Evolutionary conservation across 1,140 invertebrate species (phyloP).

Genomic region (Drosophila cardini): DNA sequence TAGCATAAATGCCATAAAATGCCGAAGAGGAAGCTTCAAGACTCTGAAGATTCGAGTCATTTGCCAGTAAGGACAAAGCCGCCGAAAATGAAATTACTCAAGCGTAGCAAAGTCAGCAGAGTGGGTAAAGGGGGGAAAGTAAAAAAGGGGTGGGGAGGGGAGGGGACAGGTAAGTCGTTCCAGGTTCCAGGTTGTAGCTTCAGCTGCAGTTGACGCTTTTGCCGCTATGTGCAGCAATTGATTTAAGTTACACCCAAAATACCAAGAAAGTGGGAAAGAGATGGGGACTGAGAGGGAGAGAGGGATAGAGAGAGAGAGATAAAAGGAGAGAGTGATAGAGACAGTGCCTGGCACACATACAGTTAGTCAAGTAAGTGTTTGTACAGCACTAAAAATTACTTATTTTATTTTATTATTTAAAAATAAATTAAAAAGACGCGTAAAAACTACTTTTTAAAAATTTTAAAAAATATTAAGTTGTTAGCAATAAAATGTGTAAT

Average conservation of each 20-base stretch:
- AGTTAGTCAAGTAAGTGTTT: neutral
- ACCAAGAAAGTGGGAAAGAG: constrained; percentile 15
- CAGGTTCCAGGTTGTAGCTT: constrained; percentile 29
- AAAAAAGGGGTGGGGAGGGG: neutral
- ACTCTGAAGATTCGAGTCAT: constrained; percentile 59
- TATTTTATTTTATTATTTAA: too few relatives aligned
- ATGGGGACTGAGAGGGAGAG: too few relatives aligned
- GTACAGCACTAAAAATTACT: neutral
- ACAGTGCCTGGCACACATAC: neutral
- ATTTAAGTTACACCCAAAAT: constrained; percentile 69
- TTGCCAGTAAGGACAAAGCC: constrained; percentile 81
- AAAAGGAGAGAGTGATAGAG: neutral
- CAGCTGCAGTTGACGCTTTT: constrained; percentile 45
- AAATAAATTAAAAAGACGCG: too few relatives aligned
- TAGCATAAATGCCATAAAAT: constrained; percentile 79
- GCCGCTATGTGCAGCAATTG: constrained; percentile 70
- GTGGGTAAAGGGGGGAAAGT: neutral
- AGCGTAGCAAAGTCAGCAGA: constrained; percentile 56
- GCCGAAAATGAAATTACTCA: constrained; percentile 78
- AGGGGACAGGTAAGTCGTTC: neutral
- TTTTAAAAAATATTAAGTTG: too few relatives aligned
- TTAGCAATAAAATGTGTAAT: too few relatives aligned
- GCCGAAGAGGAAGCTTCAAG: constrained; percentile 44
- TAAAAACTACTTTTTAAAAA: too few relatives aligned
- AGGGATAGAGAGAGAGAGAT: constrained; percentile 7